Evolutionary conservation across 2,113 vertebrate species (phyloP).

Genomic region (Conger conger): DNA sequence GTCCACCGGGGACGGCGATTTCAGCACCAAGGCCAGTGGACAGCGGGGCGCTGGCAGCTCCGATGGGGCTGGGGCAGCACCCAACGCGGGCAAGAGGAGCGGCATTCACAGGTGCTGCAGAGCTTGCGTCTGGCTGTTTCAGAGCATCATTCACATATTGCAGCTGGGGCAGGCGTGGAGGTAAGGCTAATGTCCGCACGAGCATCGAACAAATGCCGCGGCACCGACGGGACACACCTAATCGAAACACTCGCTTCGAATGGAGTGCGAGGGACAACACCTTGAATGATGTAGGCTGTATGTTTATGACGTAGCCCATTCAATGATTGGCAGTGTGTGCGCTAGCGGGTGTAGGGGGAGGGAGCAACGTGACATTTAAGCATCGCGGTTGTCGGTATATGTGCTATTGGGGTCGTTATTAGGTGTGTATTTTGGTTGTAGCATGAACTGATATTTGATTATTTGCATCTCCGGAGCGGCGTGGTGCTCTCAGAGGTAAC

Average conservation of each 20-base stretch:
- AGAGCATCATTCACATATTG: constrained; percentile 82
- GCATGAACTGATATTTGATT: background rate
- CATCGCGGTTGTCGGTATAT: background rate
- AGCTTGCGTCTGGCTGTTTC: constrained; percentile 82
- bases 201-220: background rate
- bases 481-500: background rate
- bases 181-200: constrained; percentile 58
- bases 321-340: background rate
- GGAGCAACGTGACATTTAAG: background rate
- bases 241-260: background rate
- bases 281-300: constrained; percentile 1
- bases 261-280: background rate
- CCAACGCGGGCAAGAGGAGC: constrained; percentile 53
- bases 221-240: background rate
- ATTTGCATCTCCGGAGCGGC: background rate
- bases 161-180: constrained; percentile 94
- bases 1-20: constrained; percentile 63
- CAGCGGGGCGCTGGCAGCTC: constrained; percentile 66
- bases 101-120: constrained; percentile 81
- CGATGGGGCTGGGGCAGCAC: constrained; percentile 41
- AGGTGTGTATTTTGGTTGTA: background rate
- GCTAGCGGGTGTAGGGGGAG: background rate
- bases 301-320: background rate
- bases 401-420: background rate
- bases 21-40: constrained; percentile 74